These are phyloP conservation scores for Colius striatus DNA, from an alignment of 2,113 vertebrate genomes.

Conservation along the genomic window DNA sequence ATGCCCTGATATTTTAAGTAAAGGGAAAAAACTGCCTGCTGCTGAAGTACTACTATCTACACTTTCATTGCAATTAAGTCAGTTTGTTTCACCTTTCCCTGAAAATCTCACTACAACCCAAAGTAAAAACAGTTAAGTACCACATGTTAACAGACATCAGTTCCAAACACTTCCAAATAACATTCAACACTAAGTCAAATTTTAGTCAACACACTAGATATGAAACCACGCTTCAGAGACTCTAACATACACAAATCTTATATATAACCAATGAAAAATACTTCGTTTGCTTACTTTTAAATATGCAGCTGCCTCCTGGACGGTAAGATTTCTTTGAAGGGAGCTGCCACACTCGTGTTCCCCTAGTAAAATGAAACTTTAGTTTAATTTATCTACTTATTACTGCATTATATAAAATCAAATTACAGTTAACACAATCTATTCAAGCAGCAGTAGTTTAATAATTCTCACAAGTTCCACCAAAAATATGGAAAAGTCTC, in stretches of 20 bases:
- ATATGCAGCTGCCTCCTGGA: conserved; percentile 86
- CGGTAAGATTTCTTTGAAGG: conserved; percentile 85
- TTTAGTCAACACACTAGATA: neutral
- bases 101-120: neutral
- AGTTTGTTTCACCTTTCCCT: neutral
- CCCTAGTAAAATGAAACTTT: conserved; percentile 78
- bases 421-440: neutral
- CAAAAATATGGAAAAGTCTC: neutral
- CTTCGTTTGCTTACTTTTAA: conserved; percentile 82
- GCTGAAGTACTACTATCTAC: neutral
- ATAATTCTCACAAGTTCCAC: neutral
- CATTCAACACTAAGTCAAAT: neutral
- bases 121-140: neutral
- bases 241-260: neutral
- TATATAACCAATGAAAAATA: neutral
- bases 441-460: neutral
- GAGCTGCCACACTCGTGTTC: conserved; percentile 93
- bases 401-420: neutral
- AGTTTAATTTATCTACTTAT: conserved; percentile 5
- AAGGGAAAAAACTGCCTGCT: neutral
- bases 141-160: neutral
- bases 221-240: neutral
- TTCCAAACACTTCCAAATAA: neutral
- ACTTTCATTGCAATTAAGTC: neutral
- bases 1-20: neutral